These are phyloP conservation scores for Seriola dumerili DNA, from an alignment of 2,113 vertebrate genomes.

Conservation along the genomic window DNA sequence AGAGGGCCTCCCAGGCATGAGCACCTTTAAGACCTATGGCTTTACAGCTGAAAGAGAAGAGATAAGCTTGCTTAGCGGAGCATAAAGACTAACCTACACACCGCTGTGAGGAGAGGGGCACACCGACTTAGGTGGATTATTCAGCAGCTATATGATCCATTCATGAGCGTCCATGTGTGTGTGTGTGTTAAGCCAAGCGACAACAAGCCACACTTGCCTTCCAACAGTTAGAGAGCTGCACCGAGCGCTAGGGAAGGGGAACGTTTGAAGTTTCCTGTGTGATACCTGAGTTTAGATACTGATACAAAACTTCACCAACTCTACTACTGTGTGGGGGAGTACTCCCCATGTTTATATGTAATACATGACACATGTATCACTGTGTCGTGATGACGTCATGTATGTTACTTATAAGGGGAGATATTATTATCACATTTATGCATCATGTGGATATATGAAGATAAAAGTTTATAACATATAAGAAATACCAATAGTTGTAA, in stretches of 20 bases:
- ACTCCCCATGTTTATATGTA: no score
- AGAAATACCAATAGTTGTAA: no score
- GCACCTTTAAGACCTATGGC: conserved; percentile 59
- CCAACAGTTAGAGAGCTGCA: not conserved
- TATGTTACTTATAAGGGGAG: no score
- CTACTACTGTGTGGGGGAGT: no score
- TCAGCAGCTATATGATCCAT: conserved; percentile 51
- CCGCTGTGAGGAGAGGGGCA: conserved; percentile 28
- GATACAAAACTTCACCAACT: no score
- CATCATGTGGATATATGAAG: no score
- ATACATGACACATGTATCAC: no score
- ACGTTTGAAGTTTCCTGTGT: not conserved
- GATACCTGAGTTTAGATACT: not conserved
- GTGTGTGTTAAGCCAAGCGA: conserved; percentile 9
- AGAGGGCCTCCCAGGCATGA: conserved; percentile 30
- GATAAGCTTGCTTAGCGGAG: conserved; percentile 52
- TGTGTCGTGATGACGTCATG: no score
- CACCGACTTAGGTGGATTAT: conserved; percentile 55
- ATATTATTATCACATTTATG: no score
- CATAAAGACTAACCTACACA: conserved; percentile 51
- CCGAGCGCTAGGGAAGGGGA: not conserved
- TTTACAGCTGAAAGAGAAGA: conserved; percentile 57
- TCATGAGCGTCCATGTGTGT: conserved; percentile 11
- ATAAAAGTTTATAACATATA: no score
- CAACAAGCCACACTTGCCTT: conserved; percentile 6